Evolutionary conservation across 1,140 invertebrate genomes (phyloP).

Genomic region (Oreohelix idahoensis): DNA sequence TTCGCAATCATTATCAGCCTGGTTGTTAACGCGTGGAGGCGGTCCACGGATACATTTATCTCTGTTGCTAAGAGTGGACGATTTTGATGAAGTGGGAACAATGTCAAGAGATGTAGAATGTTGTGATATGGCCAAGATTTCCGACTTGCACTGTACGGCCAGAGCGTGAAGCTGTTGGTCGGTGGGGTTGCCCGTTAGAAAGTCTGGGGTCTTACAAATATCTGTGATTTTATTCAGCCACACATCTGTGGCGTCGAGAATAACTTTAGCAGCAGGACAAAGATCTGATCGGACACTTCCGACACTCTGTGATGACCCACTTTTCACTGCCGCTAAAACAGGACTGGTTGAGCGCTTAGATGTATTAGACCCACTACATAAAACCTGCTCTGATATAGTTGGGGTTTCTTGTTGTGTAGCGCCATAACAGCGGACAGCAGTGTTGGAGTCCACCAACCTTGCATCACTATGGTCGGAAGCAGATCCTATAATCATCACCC

Average conservation of each 20-base stretch:
- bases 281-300: too few species aligned
- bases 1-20: neutral
- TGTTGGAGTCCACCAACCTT: too few species aligned
- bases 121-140: neutral
- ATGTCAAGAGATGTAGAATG: neutral
- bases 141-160: neutral
- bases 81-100: neutral
- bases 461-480: too few species aligned
- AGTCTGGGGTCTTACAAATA: constrained; percentile 1
- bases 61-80: neutral
- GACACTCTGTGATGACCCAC: neutral
- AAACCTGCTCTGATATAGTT: too few species aligned
- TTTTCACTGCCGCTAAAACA: neutral
- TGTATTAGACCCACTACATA: neutral
- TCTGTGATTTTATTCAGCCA: constrained; percentile 12
- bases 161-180: neutral
- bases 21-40: neutral
- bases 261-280: neutral
- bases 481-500: too few species aligned
- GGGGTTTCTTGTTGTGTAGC: too few species aligned
- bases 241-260: constrained; percentile 15
- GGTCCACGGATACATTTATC: too few species aligned
- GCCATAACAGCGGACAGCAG: too few species aligned
- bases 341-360: neutral
- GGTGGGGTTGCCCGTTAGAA: neutral